Conservation (phyloP, 2,113 vertebrate species). For the Mesitornis unicolor region DNA sequence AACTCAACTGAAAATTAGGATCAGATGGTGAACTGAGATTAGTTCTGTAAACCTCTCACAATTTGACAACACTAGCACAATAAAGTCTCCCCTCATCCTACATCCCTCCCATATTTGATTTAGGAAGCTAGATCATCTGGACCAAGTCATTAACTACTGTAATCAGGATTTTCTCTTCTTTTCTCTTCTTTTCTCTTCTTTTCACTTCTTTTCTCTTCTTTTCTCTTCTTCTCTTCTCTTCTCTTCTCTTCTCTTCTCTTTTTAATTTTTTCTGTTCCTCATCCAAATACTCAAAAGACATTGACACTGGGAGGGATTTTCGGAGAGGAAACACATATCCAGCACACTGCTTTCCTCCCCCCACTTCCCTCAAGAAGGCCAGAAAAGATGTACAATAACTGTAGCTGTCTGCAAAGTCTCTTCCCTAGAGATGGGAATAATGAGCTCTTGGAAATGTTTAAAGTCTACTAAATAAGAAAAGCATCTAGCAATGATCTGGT, state of each 20-base stretch:
- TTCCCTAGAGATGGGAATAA: slow-evolving; percentile 41
- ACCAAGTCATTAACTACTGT: background rate
- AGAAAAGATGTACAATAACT: slow-evolving; percentile 32
- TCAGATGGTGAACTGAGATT: background rate
- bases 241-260: background rate
- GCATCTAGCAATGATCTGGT: slow-evolving; percentile 55
- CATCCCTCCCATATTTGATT: background rate
- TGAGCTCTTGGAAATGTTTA: slow-evolving; percentile 57
- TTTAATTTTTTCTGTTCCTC: background rate
- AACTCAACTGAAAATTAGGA: background rate
- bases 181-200: background rate
- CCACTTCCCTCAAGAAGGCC: slow-evolving; percentile 11
- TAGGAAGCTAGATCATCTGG: background rate
- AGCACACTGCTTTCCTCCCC: slow-evolving; percentile 1
- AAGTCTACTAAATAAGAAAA: slow-evolving; percentile 65
- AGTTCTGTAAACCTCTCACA: background rate
- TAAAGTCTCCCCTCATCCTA: background rate
- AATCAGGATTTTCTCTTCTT: background rate
- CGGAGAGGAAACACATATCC: background rate
- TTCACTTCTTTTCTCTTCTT: background rate
- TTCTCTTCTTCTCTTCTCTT: too few species aligned
- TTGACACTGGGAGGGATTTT: background rate
- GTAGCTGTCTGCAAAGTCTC: slow-evolving; percentile 32
- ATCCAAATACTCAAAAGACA: background rate
- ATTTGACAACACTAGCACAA: background rate